These are phyloP conservation scores for Danio jaintianensis DNA, from an alignment of 2,797 vertebrate species.

Conservation along the genomic window DNA sequence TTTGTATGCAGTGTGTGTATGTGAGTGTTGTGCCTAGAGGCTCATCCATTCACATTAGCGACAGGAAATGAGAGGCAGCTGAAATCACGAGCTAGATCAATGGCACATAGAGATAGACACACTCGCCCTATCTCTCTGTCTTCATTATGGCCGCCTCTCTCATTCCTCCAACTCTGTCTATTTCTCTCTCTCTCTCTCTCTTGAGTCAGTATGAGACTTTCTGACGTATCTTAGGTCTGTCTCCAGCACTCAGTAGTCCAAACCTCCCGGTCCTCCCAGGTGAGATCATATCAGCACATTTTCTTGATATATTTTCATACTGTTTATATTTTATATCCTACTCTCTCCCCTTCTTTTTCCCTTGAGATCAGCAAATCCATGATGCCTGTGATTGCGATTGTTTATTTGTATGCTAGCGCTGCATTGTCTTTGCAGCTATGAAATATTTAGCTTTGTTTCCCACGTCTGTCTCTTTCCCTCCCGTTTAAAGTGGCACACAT, in stretches of 20 bases:
- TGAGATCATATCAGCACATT: conserved; percentile 30
- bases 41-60: conserved; percentile 64
- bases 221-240: conserved; percentile 33
- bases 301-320: conserved; percentile 22
- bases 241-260: conserved; percentile 21
- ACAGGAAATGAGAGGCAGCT: conserved; percentile 68
- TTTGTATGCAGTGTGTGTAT: conserved; percentile 44
- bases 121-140: conserved; percentile 52
- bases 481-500: conserved; percentile 1
- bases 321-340: conserved; percentile 10
- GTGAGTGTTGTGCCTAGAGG: conserved; percentile 52
- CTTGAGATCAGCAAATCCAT: conserved; percentile 28
- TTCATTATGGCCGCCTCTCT: conserved; percentile 56
- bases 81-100: conserved; percentile 64
- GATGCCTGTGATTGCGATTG: not conserved
- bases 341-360: not conserved
- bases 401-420: conserved; percentile 6
- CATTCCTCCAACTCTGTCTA: conserved; percentile 3
- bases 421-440: conserved; percentile 1
- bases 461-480: not conserved
- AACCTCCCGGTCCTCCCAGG: conserved; percentile 2
- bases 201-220: conserved; percentile 26
- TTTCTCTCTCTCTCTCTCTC: conserved; percentile 23
- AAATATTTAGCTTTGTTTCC: conserved; percentile 16
- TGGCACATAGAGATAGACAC: conserved; percentile 57